Percentiles rank a stretch among this genome's conserved stretches.
Evolutionary conservation across 2,113 vertebrate genomes (phyloP).

Genomic region (Craseonycteris thonglongyai): DNA sequence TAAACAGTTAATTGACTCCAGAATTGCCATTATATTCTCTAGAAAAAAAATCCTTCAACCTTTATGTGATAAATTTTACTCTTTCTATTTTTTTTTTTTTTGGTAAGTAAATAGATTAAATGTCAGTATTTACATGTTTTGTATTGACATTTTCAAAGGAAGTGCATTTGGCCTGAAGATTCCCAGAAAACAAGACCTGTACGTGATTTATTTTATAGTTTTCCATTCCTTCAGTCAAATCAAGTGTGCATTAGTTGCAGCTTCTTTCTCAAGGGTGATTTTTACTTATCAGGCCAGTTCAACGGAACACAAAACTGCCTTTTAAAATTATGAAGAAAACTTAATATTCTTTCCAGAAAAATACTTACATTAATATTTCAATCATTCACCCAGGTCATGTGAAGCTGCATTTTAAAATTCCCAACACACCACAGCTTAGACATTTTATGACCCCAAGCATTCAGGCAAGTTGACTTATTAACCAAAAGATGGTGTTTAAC

Average conservation of each 20-base stretch:
- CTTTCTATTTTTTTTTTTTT: constrained; percentile 1
- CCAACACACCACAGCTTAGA: background rate
- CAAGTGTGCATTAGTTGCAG: background rate
- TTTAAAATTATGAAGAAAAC: constrained; percentile 49
- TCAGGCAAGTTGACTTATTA: constrained; percentile 50
- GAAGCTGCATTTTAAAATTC: constrained; percentile 58
- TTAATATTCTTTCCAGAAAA: constrained; percentile 35
- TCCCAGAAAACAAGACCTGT: constrained; percentile 48
- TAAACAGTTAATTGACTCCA: constrained; percentile 32
- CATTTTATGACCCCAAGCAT: constrained; percentile 7
- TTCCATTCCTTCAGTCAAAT: constrained; percentile 20
- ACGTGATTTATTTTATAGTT: constrained; percentile 50
- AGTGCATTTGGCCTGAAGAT: constrained; percentile 27
- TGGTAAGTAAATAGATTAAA: constrained; percentile 46
- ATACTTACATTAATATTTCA: constrained; percentile 34
- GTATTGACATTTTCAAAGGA: constrained; percentile 46
- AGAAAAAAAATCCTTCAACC: background rate
- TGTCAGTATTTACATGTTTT: constrained; percentile 58
- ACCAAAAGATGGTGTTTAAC: constrained; percentile 29
- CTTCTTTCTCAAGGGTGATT: constrained; percentile 32
- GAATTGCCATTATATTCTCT: background rate
- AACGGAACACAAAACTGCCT: constrained; percentile 8
- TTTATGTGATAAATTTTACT: constrained; percentile 44
- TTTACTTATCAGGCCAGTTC: constrained; percentile 13
- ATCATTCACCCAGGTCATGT: constrained; percentile 15